phyloP scores from a whole-genome alignment of 2,113 vertebrate species.

The Gambusia holbrooki region DNA sequence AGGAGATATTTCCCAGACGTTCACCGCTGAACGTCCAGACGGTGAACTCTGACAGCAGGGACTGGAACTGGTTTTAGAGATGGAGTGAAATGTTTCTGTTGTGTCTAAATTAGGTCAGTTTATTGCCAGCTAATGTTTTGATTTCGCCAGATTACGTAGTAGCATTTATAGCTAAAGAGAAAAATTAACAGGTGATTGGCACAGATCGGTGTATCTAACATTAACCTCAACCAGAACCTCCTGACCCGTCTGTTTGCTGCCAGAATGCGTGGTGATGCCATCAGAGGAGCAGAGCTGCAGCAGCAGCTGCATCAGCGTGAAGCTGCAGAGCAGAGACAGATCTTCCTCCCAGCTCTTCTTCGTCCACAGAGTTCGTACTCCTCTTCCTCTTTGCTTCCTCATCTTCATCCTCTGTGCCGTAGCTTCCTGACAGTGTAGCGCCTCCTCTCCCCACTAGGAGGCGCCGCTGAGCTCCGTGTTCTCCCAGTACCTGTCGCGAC shows the following conservation, averaged over 20 bases:
- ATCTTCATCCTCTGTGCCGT: background rate
- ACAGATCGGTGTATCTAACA: too few species aligned
- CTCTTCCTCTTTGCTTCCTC: background rate
- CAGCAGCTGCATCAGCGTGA: constrained; percentile 58
- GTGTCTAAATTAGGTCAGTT: too few species aligned
- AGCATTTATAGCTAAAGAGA: too few species aligned
- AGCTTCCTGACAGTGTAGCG: background rate
- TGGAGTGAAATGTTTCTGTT: too few species aligned
- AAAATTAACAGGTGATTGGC: too few species aligned
- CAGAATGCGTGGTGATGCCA: constrained; percentile 79
- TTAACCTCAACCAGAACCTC: too few species aligned
- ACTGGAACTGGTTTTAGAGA: too few species aligned
- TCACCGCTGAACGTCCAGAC: too few species aligned
- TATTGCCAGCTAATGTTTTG: too few species aligned
- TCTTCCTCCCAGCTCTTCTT: constrained; percentile 70
- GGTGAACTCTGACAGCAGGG: too few species aligned
- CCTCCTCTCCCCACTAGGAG: constrained; percentile 55
- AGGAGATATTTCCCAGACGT: too few species aligned
- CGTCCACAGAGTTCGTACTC: constrained; percentile 66
- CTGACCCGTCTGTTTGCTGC: background rate
- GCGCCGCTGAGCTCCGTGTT: constrained; percentile 73
- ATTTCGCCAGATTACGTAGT: too few species aligned
- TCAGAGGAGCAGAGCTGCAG: constrained; percentile 44
- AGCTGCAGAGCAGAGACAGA: constrained; percentile 77
- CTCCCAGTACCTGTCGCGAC: constrained; percentile 64